A percentile compares a stretch with the other conserved stretches of the same genome.
Evolutionary conservation across 92 coral and sea anemone genomes (phyloP).

Genomic region (Anthopleura xanthogrammica): DNA sequence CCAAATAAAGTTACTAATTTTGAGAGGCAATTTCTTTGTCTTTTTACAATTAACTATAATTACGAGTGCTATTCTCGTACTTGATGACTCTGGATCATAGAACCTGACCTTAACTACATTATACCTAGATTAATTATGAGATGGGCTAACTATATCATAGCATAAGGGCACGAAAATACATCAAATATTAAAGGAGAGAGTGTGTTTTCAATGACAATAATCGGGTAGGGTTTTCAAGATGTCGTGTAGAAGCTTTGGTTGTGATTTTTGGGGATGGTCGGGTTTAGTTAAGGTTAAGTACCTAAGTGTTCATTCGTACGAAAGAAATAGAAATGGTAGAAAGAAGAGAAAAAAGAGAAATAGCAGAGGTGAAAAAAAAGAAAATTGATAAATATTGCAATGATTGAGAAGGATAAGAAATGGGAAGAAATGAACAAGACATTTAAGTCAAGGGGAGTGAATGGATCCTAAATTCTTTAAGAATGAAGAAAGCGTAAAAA

Average conservation of each 20-base stretch:
- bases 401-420: neutral
- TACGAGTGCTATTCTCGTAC: neutral
- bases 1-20: constrained; percentile 6
- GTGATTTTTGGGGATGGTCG: neutral
- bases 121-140: constrained; percentile 4
- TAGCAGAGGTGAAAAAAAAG: no score
- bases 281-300: constrained; percentile 1
- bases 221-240: neutral
- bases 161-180: neutral
- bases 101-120: constrained; percentile 4
- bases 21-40: constrained; percentile 15
- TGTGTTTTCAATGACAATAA: constrained; percentile 2
- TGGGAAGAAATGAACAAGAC: neutral
- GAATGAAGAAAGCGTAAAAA: neutral
- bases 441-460: neutral
- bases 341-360: constrained; percentile 1
- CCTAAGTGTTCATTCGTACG: neutral
- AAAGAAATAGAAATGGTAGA: neutral
- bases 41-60: constrained; percentile 15
- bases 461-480: neutral
- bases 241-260: neutral
- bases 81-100: neutral
- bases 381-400: neutral
- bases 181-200: constrained; percentile 7
- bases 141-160: constrained; percentile 29